These are phyloP conservation scores for Siphamia tubifer DNA, from an alignment of 2,113 vertebrate genomes.

Conservation along the genomic window DNA sequence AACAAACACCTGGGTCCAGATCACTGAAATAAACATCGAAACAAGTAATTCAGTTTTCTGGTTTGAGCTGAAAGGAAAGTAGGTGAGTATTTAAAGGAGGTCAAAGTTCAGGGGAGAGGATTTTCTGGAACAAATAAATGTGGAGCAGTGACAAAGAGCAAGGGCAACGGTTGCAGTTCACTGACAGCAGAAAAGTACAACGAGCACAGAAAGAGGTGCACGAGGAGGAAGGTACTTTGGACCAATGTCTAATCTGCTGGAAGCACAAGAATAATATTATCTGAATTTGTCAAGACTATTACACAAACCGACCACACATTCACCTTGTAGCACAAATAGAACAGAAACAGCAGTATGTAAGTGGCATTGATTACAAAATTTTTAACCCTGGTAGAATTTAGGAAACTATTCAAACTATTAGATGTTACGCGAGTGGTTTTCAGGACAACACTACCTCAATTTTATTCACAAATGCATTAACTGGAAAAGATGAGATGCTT, in stretches of 20 bases:
- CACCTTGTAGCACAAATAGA: background rate
- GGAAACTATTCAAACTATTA: background rate
- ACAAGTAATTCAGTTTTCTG: conserved; percentile 36
- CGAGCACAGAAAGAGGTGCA: background rate
- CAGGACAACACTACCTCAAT: background rate
- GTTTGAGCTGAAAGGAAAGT: conserved; percentile 9
- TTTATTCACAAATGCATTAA: no score
- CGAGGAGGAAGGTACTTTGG: conserved; percentile 21
- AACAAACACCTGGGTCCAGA: conserved; percentile 38
- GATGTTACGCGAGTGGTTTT: background rate
- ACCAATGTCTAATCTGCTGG: conserved; percentile 31
- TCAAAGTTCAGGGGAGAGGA: conserved; percentile 41
- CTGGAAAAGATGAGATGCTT: no score
- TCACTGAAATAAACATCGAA: conserved; percentile 55
- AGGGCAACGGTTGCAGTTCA: conserved; percentile 50
- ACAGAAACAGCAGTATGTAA: background rate
- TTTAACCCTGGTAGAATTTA: background rate
- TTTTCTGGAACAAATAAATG: conserved; percentile 51
- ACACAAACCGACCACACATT: background rate
- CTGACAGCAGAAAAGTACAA: conserved; percentile 27
- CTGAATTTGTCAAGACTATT: background rate
- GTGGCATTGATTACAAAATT: background rate
- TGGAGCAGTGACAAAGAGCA: conserved; percentile 20
- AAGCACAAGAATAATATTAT: conserved; percentile 14
- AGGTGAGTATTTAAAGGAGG: conserved; percentile 12